phyloP scores from a whole-genome alignment of 2,113 vertebrate genomes.

The Scatophagus argus region DNA sequence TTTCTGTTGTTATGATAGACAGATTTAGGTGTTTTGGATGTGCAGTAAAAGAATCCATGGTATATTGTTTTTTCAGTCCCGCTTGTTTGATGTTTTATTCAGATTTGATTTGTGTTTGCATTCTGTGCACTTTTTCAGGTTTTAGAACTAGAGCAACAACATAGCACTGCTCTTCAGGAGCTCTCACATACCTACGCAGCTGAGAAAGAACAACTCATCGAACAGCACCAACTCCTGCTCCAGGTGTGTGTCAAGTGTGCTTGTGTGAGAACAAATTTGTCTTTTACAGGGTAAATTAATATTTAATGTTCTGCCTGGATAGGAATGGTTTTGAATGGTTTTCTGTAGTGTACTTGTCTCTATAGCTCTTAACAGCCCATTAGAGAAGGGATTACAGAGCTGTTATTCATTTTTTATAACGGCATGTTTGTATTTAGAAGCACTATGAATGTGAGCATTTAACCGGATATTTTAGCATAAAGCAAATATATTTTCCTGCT shows the following conservation, averaged over 20 bases:
- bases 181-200: conserved; percentile 70
- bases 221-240: conserved; percentile 82
- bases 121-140: conserved; percentile 62
- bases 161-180: conserved; percentile 81
- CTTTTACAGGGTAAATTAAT: neutral
- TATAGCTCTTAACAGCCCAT: conserved; percentile 48
- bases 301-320: neutral
- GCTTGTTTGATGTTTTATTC: neutral
- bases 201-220: conserved; percentile 79
- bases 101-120: neutral
- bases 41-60: no score
- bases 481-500: conserved; percentile 1
- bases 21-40: no score
- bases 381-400: conserved; percentile 34
- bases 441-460: conserved; percentile 20
- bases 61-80: neutral
- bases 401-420: conserved; percentile 52
- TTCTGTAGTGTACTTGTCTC: conserved; percentile 1
- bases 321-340: conserved; percentile 25
- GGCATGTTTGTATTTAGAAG: conserved; percentile 25
- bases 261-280: neutral
- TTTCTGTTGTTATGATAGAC: no score
- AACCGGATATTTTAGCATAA: conserved; percentile 5
- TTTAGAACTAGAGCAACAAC: conserved; percentile 83
- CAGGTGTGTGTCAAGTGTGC: conserved; percentile 78